Percentiles rank a stretch among this genome's conserved stretches.
phyloP scores from a whole-genome alignment of 2,888 invertebrate genomes.

The Lycaena phlaeas region DNA sequence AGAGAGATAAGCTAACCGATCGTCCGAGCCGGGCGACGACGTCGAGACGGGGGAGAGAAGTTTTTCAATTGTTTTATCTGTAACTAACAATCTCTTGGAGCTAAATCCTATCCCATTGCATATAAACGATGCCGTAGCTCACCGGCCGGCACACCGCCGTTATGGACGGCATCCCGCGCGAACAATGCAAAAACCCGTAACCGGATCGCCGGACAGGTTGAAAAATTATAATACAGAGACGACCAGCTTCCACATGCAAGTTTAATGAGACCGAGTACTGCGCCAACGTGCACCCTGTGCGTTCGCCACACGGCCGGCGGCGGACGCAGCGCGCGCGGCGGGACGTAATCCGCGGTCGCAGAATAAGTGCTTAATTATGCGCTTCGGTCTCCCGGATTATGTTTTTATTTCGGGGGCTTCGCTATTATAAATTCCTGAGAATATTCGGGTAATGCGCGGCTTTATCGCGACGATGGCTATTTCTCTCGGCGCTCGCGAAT shows the following conservation, averaged over 20 bases:
- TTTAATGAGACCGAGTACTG: conserved; percentile 2
- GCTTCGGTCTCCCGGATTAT: conserved; percentile 38
- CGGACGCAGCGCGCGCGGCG: conserved; percentile 4
- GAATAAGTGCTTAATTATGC: conserved; percentile 58
- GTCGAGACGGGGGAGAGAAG: neutral
- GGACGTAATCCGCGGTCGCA: conserved; percentile 37
- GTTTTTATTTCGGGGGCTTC: conserved; percentile 48
- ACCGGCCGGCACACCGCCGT: conserved; percentile 11
- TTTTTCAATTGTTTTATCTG: conserved; percentile 6
- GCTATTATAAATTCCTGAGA: conserved; percentile 49
- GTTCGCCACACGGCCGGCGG: conserved; percentile 3
- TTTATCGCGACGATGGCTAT: conserved; percentile 26
- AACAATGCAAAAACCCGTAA: conserved; percentile 20
- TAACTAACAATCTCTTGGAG: neutral
- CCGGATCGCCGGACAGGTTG: conserved; percentile 23
- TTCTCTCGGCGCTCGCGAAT: neutral
- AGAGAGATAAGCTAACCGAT: neutral
- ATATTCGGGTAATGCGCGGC: conserved; percentile 38
- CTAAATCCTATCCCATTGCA: neutral
- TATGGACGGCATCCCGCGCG: conserved; percentile 17
- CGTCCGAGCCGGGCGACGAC: neutral
- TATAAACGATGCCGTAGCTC: conserved; percentile 11
- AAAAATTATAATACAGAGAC: conserved; percentile 25
- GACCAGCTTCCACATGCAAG: conserved; percentile 12
- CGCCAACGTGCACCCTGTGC: conserved; percentile 10